Conservation (phyloP, 2,113 vertebrate species). For the human region GRCh38 chr14:63580001-63580500, state of each 20-base stretch:
- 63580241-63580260: not conserved
- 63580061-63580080: not conserved
- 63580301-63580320: not conserved
- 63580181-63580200: not conserved
- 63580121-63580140: not conserved
- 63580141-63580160: not conserved
- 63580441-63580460: not conserved
- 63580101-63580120: not conserved
- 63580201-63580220: not conserved
- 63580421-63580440: not conserved
- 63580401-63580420: not conserved
- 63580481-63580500: not conserved
- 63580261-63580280: not conserved
- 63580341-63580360: not conserved
- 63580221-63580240: not conserved
- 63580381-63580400: not conserved
- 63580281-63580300: not conserved
- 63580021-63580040: not conserved
- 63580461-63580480: slow-evolving; percentile 28
- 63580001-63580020: not conserved
- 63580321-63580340: not conserved
- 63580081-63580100: not conserved
- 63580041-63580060: not conserved
- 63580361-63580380: not conserved
- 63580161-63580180: not conserved